Evolutionary conservation across 2,888 invertebrate species (phyloP), one percentile per base, ranked within the genome.

Genomic region (Drosophila demipolita): DNA sequence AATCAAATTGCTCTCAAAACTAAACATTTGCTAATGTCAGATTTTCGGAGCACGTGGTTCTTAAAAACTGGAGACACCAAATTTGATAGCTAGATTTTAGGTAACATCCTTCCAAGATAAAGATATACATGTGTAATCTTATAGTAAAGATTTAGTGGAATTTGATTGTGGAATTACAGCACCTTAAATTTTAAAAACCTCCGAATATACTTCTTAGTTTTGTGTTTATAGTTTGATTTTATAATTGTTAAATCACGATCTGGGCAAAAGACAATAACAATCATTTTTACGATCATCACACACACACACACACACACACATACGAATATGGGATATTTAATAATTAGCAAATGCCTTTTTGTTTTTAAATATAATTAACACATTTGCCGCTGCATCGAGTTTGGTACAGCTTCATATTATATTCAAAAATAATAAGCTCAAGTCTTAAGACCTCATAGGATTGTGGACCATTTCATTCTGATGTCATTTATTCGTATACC

Each of bases 351-450:
- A 67, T 64, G 36, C 53, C 50, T 50, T 42, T 55, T 66, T 63
- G 67, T 71, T 75, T 80, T 58, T 62, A 65, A 32, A 54, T 66
- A 48, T 52, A 75, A 80, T 83, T 83, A 87, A 64, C 87, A 83
- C 71, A 29, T 68, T 32, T 3, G 40, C 15, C 12, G 11, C n/a
- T 11, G n/a, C 59, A 36, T 26, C 23, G 29, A 40, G 33, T 20
- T 38, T 59, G 66, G 15, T 32, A 40, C 29, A 55, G 33, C 15
- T 58, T 36, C 35, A 63, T 48, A 38, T n/a, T 35, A 71, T 9
- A 57, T 78, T 69, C 26, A 66, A 78, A 45, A 23, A 23, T 8
- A 45, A 61, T 45, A 32, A 66, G 63, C 26, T 58, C 62, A 48
- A 65, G 9, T 57, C 17, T n/a, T 23, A 36, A 64, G 48, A 32